Evolutionary conservation across 2,888 invertebrate species (phyloP).

Genomic region (Schizotus pectinicornis): DNA sequence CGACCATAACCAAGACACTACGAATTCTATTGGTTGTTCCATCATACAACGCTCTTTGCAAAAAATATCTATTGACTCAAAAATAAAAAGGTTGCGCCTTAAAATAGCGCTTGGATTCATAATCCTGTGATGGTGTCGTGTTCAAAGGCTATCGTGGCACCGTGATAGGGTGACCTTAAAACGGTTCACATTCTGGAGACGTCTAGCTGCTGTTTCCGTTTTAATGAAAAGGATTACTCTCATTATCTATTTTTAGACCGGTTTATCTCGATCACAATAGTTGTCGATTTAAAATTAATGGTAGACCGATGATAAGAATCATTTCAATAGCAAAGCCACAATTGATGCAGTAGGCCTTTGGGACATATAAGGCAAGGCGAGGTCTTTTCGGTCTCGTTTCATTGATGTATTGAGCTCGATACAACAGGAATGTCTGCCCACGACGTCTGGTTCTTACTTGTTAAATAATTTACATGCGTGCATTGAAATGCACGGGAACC

Average conservation of each 20-base stretch:
- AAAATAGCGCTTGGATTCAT: too few relatives aligned
- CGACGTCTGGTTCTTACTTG: constrained; percentile 4
- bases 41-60: too few relatives aligned
- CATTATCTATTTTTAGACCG: not conserved
- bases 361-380: constrained; percentile 32
- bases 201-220: not conserved
- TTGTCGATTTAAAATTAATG: constrained; percentile 36
- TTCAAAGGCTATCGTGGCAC: not conserved
- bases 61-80: too few relatives aligned
- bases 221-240: not conserved
- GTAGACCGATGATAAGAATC: constrained; percentile 35
- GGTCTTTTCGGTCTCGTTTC: constrained; percentile 32
- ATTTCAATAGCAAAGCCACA: constrained; percentile 31
- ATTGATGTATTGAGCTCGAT: constrained; percentile 29
- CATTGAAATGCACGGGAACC: too few relatives aligned
- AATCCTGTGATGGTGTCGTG: not conserved
- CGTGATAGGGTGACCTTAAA: too few relatives aligned
- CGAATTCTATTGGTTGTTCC: too few relatives aligned
- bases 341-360: constrained; percentile 32
- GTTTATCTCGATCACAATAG: constrained; percentile 32
- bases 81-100: too few relatives aligned
- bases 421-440: constrained; percentile 32
- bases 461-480: not conserved
- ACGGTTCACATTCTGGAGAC: too few relatives aligned
- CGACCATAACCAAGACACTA: too few relatives aligned